Evolutionary conservation across 2,888 invertebrate genomes (phyloP), one percentile per base, ranked within the genome.

Genomic region (Acrobasis consociella): DNA sequence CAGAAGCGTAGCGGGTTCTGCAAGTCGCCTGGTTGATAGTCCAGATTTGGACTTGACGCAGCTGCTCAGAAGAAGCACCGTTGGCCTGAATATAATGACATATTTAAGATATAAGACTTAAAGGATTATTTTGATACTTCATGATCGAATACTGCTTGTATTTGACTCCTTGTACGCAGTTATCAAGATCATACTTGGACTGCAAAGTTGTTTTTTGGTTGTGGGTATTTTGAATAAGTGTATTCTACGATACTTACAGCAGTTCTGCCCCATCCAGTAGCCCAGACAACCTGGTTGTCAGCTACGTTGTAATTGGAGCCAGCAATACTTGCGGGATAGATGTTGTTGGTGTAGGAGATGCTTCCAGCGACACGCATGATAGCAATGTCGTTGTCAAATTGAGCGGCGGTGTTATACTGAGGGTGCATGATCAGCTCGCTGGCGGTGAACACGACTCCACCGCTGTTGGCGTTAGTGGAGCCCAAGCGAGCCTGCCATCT

Each of bases 181-280:
- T n/a, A n/a, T n/a, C n/a, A n/a, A n/a, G n/a, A n/a, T n/a, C n/a
- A n/a, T n/a, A n/a, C n/a, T n/a, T n/a, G n/a, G n/a, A n/a, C n/a
- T n/a, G n/a, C n/a, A n/a, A n/a, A n/a, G n/a, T n/a, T n/a, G n/a
- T n/a, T n/a, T n/a, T n/a, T n/a, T n/a, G n/a, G n/a, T n/a, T n/a
- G n/a, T n/a, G n/a, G n/a, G n/a, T n/a, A n/a, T n/a, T n/a, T n/a
- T n/a, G n/a, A n/a, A n/a, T n/a, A n/a, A n/a, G n/a, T n/a, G n/a
- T n/a, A n/a, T n/a, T n/a, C n/a, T n/a, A n/a, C n/a, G n/a, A n/a
- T 31, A 74, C 77, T 75, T 68, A 81, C 80, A 10, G 67, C 68
- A 38, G 64, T 73, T 9, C 66, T 58, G 1, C 85, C 85, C 85
- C 85, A 85, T 65, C 85, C 84, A 39, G 77, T 68, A 31, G 82